A percentile compares a stretch with the other conserved stretches of the same genome.
Evolutionary conservation across 2,797 vertebrate genomes (phyloP).

Genomic region (Anabas testudineus): DNA sequence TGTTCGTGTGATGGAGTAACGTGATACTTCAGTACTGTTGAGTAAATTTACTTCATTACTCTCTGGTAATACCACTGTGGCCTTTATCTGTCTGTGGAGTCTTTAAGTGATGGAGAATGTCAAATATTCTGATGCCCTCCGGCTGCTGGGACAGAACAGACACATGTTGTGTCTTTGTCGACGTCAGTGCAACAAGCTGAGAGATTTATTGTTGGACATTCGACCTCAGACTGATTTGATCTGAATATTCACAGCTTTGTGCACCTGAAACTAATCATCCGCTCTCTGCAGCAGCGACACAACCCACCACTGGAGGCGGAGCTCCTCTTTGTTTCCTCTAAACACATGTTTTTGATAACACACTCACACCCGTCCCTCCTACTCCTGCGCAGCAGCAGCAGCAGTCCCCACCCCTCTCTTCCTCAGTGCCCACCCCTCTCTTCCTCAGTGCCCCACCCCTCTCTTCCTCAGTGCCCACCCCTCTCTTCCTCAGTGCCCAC

Average conservation of each 20-base stretch:
- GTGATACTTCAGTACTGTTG: no score
- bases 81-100: conserved; percentile 22
- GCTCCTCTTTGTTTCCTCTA: conserved; percentile 34
- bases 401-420: conserved; percentile 5
- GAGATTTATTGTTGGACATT: no score
- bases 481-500: not conserved
- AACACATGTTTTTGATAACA: conserved; percentile 52
- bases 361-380: not conserved
- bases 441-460: not conserved
- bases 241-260: not conserved
- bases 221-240: no score
- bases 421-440: not conserved
- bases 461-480: conserved; percentile 16
- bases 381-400: not conserved
- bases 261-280: conserved; percentile 51
- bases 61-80: no score
- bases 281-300: not conserved
- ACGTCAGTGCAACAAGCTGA: no score
- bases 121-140: conserved; percentile 9
- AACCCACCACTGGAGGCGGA: conserved; percentile 10
- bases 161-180: not conserved
- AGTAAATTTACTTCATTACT: no score
- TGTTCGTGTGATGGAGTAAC: no score
- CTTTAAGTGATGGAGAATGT: not conserved
- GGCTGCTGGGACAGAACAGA: conserved; percentile 6